Evolutionary conservation across 1,140 invertebrate genomes (phyloP).

Genomic region (Papilio polytes): DNA sequence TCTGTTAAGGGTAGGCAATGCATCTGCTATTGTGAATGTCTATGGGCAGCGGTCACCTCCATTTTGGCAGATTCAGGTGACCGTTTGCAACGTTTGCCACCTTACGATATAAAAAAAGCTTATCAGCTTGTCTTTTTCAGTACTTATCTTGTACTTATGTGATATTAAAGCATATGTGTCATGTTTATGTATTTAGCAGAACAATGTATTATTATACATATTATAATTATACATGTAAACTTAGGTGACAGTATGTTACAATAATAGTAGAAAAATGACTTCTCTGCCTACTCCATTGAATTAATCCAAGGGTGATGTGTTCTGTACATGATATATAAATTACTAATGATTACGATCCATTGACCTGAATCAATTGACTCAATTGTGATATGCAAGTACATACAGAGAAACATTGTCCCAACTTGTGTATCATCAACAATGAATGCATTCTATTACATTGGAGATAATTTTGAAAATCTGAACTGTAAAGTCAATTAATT

Average conservation of each 20-base stretch:
- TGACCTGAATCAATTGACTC: constrained; percentile 1
- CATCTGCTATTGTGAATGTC: too few relatives aligned
- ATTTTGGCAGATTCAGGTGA: too few relatives aligned
- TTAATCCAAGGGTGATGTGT: neutral
- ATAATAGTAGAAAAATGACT: too few relatives aligned
- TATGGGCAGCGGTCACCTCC: too few relatives aligned
- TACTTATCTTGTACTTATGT: neutral
- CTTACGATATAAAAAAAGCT: too few relatives aligned
- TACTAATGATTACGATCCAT: neutral
- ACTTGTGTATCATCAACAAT: neutral
- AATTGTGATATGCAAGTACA: neutral
- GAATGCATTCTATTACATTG: neutral
- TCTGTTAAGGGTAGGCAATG: too few relatives aligned
- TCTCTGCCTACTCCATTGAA: too few relatives aligned
- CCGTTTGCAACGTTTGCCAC: too few relatives aligned
- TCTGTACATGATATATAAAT: neutral
- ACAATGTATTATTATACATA: neutral
- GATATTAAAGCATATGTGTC: neutral
- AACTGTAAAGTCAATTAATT: too few relatives aligned
- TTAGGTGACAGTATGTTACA: too few relatives aligned
- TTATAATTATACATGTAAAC: too few relatives aligned
- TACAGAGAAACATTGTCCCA: neutral
- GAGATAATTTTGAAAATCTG: neutral
- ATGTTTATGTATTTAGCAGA: neutral
- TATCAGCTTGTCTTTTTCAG: neutral